Base-by-base conservation (phyloP, 2,113 vertebrate genomes). In the Scomber colias region DNA sequence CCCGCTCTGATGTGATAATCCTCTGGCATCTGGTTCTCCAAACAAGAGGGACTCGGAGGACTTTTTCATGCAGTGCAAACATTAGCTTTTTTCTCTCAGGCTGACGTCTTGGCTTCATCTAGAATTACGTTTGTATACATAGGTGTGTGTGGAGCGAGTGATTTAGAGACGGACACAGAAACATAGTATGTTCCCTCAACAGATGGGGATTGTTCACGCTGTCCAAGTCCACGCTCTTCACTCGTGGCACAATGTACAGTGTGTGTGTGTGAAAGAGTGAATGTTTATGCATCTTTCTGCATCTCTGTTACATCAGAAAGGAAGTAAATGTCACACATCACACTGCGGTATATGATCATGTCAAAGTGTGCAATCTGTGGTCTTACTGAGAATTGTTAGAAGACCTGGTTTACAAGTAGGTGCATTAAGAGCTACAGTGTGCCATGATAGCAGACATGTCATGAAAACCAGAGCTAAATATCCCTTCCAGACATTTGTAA, bases 161-260 rank as follows among this genome's bases (percentile, higher is more conserved):
- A 78, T 66, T 70, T 71, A 60, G 62, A 80, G 83, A 77, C 51
- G 27, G 63, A 81, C 60, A 62, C 71, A 71, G 59, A 75, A 77
- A 79, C 11, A 56, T 77, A 65, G 64, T 82, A 71, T 86, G 75
- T 81, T 84, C 69, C 31, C 66, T 84, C 69, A 88, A 79, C 91
- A 92, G 87, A 91, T 91, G 90, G 89, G 87, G 84, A 86, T 90
- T 91, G 86, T 89, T 91, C 77, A 89, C 30, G 14, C 79, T 40
- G 55, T 65, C 74, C 48, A 71, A 76, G 66, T 86, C 82, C 21
- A 64, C 12, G 0, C 66, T 84, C 59, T 16, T 74, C 81, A 31
- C 54, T 84, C 65, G 44, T 56, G 30, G 68, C 75, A 82, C 56
- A 83, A 61, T 82, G 57, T 83, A 71, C 73, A 63, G 69, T 55